Base-by-base conservation (phyloP, 2,888 invertebrate genomes). In the Ennomos quercinarius region DNA sequence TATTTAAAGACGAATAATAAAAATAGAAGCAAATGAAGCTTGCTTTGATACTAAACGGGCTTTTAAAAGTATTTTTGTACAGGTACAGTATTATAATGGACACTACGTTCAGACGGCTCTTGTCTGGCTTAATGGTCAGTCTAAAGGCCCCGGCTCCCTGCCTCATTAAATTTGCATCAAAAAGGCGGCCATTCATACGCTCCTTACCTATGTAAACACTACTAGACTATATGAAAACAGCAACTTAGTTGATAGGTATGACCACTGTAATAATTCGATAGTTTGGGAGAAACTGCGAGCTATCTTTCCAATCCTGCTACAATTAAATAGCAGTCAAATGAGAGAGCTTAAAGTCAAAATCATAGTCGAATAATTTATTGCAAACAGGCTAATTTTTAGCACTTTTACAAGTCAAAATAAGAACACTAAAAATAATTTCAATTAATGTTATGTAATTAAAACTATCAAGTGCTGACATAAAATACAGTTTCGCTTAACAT, bases 131-230 rank as follows among this genome's bases (percentile, higher is more conserved):
- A 87, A 89, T 84, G 89, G 89, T 89, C 89, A 89, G 85, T 83
- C 81, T 80, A 82, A 81, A 78, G 73, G 73, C 78, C 70, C 73
- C 77, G 80, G 80, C 80, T 73, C 71, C 73, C 78, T 74, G 77
- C 73, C 87, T 87, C 89, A 87, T 89, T 87, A 89, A 86, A 86
- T 86, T 86, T 87, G 80, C 84, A 89, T 86, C 84, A 83, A 81
- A 84, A 83, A 80, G 78, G 67, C 75, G 66, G 74, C 78, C 67
- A 79, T 85, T 86, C 81, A 81, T 79, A 69, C 73, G 68, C 67
- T 73, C 71, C 76, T 78, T 74, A 76, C 72, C 72, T 77, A 72
- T 70, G 76, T 73, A 78, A 81, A 82, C 80, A 76, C 69, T 70
- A 70, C 67, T 61, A 67, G 8, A 27, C 62, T 69, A 55, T 72